Conservation (phyloP, 2,888 invertebrate genomes). For the Phyto melanocephala region DNA sequence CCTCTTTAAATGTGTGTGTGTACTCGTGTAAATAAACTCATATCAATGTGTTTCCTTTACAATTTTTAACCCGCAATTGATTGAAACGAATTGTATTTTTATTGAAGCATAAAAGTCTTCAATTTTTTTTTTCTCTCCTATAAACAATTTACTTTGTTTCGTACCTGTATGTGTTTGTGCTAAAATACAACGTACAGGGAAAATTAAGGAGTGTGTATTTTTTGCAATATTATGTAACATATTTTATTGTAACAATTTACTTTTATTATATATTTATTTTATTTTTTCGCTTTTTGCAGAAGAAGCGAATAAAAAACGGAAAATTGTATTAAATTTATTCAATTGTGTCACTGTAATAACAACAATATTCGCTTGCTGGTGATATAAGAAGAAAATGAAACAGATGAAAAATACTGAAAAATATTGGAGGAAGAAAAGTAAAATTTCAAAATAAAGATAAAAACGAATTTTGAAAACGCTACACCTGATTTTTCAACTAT, state of each 20-base stretch:
- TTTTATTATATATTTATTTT: background rate
- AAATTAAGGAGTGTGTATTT: no score
- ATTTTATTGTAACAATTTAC: conserved; percentile 41
- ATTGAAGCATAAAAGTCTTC: conserved; percentile 66
- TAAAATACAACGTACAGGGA: background rate
- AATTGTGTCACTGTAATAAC: conserved; percentile 64
- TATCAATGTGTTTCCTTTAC: conserved; percentile 29
- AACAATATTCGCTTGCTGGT: conserved; percentile 59
- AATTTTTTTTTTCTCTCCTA: conserved; percentile 9
- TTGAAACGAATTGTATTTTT: conserved; percentile 67
- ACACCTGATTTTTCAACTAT: background rate
- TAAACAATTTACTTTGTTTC: conserved; percentile 23
- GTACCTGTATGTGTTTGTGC: background rate
- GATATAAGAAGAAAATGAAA: conserved; percentile 26
- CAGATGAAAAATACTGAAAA: background rate
- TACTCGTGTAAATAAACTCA: background rate
- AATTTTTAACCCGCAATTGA: conserved; percentile 60
- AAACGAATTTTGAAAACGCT: background rate
- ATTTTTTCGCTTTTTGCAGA: conserved; percentile 28
- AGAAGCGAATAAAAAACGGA: conserved; percentile 18
- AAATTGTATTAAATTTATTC: conserved; percentile 63
- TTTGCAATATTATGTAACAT: conserved; percentile 17
- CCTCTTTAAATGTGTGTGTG: background rate
- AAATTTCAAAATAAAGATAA: background rate
- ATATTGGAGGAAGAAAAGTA: background rate